Evolutionary conservation across 2,888 invertebrate species (phyloP), one percentile per base, ranked within the genome.

Genomic region (Nipponacmea schrenckii): DNA sequence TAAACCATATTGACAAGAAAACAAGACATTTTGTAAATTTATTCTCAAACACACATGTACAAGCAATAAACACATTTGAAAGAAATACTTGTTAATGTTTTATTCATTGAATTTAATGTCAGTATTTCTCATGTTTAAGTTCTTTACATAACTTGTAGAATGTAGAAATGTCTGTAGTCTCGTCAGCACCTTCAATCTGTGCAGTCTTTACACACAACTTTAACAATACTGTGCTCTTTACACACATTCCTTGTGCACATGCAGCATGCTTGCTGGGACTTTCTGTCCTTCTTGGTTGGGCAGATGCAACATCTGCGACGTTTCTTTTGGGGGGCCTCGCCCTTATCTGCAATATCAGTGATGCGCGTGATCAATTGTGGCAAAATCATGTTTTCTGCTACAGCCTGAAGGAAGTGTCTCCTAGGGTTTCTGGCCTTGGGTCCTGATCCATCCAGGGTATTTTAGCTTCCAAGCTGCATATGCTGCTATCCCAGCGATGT

Each of bases 401-500:
- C 46, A 8, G 46, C 15, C 45, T 64, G 44, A 27, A 56, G 69
- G 56, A 69, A 64, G 5, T 45, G 31, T 12, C 20, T 64, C 2
- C 64, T 8, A 15, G 17, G 46, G 1, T 69, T 64, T 15, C 45
- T 39, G 24, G 14, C 15, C 12, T 3, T 31, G 39, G 26, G n/a
- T n/a, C n/a, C n/a, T n/a, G n/a, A n/a, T n/a, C 62, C 62, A 69
- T 12, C n/a, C 24, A 1, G 70, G 64, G 62, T 39, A 72, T 46
- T 72, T 76, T 26, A 64, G 27, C 7, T 50, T 44, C 71, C 74
- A 76, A 17, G 77, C 50, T 8, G 75, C 67, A 45, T 65, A 63
- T 15, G 71, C 64, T 17, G 73, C 77, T 62, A 76, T 74, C 62
- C 68, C 81, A 74, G 20, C 83, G 68, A 75, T 62, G 66, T 77